Evolutionary conservation across 2,888 invertebrate species (phyloP).

Genomic region (Myopa tessellatipennis): DNA sequence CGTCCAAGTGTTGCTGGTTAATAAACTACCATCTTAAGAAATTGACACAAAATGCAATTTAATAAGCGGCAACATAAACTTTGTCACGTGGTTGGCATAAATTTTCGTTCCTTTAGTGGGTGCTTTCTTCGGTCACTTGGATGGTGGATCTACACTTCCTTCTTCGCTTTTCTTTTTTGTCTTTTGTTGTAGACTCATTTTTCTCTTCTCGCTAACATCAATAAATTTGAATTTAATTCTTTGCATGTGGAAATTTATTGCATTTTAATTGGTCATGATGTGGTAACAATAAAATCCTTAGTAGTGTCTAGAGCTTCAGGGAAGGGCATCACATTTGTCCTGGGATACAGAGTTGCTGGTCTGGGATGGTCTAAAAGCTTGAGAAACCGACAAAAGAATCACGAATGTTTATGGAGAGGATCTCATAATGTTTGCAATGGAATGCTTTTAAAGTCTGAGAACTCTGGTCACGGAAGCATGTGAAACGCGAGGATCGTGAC

Average conservation of each 20-base stretch:
- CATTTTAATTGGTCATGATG: constrained; percentile 53
- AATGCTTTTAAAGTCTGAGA: too few species aligned
- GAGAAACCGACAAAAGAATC: too few species aligned
- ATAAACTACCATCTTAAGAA: not conserved
- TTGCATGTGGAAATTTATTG: constrained; percentile 48
- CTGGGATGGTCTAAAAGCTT: not conserved
- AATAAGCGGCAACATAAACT: constrained; percentile 55
- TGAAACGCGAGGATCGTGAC: too few species aligned
- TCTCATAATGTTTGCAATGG: too few species aligned
- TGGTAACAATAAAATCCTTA: constrained; percentile 47
- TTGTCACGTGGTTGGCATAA: constrained; percentile 55
- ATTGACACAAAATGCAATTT: constrained; percentile 50
- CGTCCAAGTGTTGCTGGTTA: not conserved
- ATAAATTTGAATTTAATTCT: constrained; percentile 42
- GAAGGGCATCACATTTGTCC: not conserved
- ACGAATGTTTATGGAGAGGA: too few species aligned
- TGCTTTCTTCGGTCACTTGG: not conserved
- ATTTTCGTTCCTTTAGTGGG: constrained; percentile 36
- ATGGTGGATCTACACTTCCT: not conserved
- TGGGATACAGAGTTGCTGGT: not conserved
- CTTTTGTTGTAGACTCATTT: not conserved
- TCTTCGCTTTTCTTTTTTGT: too few species aligned
- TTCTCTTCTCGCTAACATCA: not conserved
- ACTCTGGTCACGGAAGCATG: too few species aligned
- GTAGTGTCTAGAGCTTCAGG: not conserved